phyloP scores from a whole-genome alignment of 2,797 vertebrate genomes.

The Hipposideros larvatus region DNA sequence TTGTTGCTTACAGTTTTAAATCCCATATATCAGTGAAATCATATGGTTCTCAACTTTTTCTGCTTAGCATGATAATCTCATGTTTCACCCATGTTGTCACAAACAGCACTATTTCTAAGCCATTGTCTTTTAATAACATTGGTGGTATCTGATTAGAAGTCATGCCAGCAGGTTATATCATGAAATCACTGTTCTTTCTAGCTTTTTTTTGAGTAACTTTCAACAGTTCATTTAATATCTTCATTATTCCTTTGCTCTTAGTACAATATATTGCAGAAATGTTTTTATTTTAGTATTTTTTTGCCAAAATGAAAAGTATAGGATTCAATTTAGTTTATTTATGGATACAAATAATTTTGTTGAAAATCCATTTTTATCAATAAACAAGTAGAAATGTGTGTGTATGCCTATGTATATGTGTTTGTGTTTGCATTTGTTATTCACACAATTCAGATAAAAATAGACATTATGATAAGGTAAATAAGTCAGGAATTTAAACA shows the following conservation, averaged over 20 bases:
- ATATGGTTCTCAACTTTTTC: too few species aligned
- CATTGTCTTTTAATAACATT: background rate
- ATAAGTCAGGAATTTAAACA: background rate
- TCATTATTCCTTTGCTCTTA: background rate
- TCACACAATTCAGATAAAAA: background rate
- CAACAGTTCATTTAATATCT: background rate
- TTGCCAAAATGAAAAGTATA: background rate
- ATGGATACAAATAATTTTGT: background rate
- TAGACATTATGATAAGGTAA: background rate
- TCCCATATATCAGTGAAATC: too few species aligned
- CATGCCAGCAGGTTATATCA: background rate
- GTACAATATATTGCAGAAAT: background rate
- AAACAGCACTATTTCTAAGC: background rate
- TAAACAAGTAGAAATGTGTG: background rate
- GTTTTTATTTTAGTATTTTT: background rate
- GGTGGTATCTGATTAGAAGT: background rate
- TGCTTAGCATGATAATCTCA: too few species aligned
- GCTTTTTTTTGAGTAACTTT: constrained; percentile 1
- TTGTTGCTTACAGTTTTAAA: too few species aligned
- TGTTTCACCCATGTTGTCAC: too few species aligned
- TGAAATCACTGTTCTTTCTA: background rate
- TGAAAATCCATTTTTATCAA: background rate
- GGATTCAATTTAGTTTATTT: background rate
- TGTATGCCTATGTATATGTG: background rate
- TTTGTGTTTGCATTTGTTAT: background rate